Conservation (phyloP, 2,888 invertebrate genomes). For the Agrotis segetum region DNA sequence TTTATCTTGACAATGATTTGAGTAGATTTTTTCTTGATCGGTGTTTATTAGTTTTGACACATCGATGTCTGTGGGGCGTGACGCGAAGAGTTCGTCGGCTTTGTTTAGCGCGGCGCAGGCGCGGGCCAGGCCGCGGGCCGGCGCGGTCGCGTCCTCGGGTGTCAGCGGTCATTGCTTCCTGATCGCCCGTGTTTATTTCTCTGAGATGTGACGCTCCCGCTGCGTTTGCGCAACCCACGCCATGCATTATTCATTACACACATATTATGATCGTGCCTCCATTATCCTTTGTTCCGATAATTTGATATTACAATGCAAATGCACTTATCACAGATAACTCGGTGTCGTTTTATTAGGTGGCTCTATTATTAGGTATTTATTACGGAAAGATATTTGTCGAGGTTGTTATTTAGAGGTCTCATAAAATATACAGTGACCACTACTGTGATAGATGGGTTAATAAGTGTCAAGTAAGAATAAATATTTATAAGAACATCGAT, state of each 20-base stretch:
- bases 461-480: conserved; percentile 23
- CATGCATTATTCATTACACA: conserved; percentile 81
- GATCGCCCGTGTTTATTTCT: conserved; percentile 75
- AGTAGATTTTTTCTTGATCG: conserved; percentile 36
- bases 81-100: conserved; percentile 69
- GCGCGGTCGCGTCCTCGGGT: conserved; percentile 71
- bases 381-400: conserved; percentile 33
- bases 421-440: conserved; percentile 51
- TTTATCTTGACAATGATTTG: conserved; percentile 44
- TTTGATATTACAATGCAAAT: conserved; percentile 73
- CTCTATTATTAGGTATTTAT: conserved; percentile 20
- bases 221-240: conserved; percentile 79
- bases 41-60: conserved; percentile 51
- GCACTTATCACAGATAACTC: conserved; percentile 66
- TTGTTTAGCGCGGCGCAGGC: conserved; percentile 57
- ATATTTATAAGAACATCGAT: conserved; percentile 22
- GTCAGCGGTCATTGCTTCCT: conserved; percentile 87
- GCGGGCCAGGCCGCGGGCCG: conserved; percentile 29
- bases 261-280: conserved; percentile 68
- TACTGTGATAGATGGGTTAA: conserved; percentile 31
- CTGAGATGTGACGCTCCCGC: conserved; percentile 66
- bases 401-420: conserved; percentile 45
- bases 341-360: conserved; percentile 63
- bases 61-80: conserved; percentile 41
- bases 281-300: conserved; percentile 82